phyloP scores from a whole-genome alignment of 1,140 invertebrate genomes.

The Aphelinus atriplicis region DNA sequence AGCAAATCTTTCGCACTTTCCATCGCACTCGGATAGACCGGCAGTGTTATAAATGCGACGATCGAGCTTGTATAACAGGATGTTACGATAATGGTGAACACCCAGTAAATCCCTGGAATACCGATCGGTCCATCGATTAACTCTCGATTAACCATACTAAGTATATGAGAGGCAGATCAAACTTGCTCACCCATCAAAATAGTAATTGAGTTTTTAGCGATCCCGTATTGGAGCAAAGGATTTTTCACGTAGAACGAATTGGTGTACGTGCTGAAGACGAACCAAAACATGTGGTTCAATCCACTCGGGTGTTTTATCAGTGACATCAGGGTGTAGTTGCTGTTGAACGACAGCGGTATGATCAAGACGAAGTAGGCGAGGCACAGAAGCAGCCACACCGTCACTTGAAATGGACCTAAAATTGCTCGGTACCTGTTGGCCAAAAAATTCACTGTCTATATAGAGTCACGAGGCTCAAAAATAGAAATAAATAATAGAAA shows the following conservation, averaged over 20 bases:
- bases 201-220: conserved; percentile 74
- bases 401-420: conserved; percentile 81
- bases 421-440: conserved; percentile 77
- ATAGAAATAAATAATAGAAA: too few species aligned
- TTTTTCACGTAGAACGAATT: conserved; percentile 79
- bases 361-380: conserved; percentile 76
- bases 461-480: too few species aligned
- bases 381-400: conserved; percentile 78
- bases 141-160: too few species aligned
- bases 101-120: conserved; percentile 75
- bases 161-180: too few species aligned
- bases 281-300: conserved; percentile 82
- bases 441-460: too few species aligned
- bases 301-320: conserved; percentile 73
- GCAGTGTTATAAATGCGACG: conserved; percentile 81
- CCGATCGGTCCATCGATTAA: background rate
- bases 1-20: conserved; percentile 73
- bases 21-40: conserved; percentile 74
- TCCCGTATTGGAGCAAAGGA: conserved; percentile 74
- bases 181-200: conserved; percentile 71
- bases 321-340: conserved; percentile 72
- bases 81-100: conserved; percentile 82
- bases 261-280: conserved; percentile 83
- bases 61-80: conserved; percentile 82
- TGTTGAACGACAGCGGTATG: conserved; percentile 76